Percentiles rank a stretch among this genome's conserved stretches.
Conservation (phyloP, 2,113 vertebrate species). For the Ictalurus furcatus region DNA sequence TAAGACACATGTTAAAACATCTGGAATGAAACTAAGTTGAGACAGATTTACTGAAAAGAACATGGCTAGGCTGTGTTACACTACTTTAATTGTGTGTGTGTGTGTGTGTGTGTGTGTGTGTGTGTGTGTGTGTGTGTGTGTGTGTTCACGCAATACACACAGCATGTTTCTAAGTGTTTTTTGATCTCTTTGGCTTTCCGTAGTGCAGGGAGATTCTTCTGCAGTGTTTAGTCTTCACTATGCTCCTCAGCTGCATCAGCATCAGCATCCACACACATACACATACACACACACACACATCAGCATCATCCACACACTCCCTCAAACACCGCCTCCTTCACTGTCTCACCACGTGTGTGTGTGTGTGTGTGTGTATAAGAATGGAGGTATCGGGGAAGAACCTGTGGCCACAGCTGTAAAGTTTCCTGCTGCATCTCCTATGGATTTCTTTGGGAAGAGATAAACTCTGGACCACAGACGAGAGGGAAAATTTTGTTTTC, state of each 20-base stretch:
- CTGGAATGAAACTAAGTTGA: no score
- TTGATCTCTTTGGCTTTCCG: slow-evolving; percentile 15
- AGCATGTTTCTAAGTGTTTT: neutral
- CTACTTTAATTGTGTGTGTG: no score
- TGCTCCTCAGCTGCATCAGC: slow-evolving; percentile 10
- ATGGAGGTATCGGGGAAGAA: neutral
- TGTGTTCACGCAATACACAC: neutral
- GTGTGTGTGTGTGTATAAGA: neutral
- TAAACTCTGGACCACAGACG: neutral
- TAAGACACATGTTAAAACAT: no score
- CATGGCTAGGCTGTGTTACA: no score
- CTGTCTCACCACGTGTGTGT: neutral
- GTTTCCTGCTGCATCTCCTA: neutral
- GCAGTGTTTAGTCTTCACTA: slow-evolving; percentile 28
- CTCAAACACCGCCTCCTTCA: neutral
- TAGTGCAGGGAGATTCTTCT: slow-evolving; percentile 37
- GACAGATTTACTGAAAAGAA: no score
- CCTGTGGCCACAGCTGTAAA: slow-evolving; percentile 16
- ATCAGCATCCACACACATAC: slow-evolving; percentile 7
- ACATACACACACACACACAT: neutral
- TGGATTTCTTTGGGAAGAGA: neutral
- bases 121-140: no score
- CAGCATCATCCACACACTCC: neutral
- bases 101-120: no score
- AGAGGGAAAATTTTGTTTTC: neutral